Evolutionary conservation across 2,888 invertebrate species (phyloP), one percentile per base, ranked within the genome.

Genomic region (Xestoiulus laeticollis): DNA sequence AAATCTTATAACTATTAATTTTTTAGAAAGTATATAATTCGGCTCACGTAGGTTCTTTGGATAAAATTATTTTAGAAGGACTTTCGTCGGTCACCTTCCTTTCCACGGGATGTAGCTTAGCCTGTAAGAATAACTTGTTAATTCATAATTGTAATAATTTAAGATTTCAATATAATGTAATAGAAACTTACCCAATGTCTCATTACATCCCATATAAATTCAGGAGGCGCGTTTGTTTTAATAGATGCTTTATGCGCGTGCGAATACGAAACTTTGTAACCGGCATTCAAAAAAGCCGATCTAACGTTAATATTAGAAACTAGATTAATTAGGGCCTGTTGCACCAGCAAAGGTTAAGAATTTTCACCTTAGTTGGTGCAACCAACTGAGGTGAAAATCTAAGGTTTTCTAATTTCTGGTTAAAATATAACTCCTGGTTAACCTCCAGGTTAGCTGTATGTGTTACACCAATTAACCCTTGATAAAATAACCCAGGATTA

Each of bases 181-280:
- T 78, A 5, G 12, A 78, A 3, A 26, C 44, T 48, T 14, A 91
- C 95, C 97, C 97, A 98, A 85, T 94, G 94, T 89, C 97, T 93
- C 90, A 99, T 94, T 88, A 99, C 94, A 92, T 99, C 98, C 99
- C 99, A 99, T 26, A 99, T 91, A 14, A 98, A 93, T 0, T 93
- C 92, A 68, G 95, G 92, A 0, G 99, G 98, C 3, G 99, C 99
- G 91, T 96, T 94, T 0, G 99, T 99, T 93, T 99, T 99, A 32
- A 99, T 93, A 0, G 98, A 97, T 89, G 95, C 94, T 91, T 96
- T 96, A 89, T 94, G 94, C 88, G 96, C 96, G 93, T 99, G 99
- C 0, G 99, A 97, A 90, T 95, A 95, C 0, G 99, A 99, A 2
- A 99, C 98, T 90, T 94, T 93, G 92, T 96, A 97, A 0, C 98